These are phyloP conservation scores for Bergia puertoricense DNA, from an alignment of 92 coral and sea anemone genomes.

Conservation along the genomic window DNA sequence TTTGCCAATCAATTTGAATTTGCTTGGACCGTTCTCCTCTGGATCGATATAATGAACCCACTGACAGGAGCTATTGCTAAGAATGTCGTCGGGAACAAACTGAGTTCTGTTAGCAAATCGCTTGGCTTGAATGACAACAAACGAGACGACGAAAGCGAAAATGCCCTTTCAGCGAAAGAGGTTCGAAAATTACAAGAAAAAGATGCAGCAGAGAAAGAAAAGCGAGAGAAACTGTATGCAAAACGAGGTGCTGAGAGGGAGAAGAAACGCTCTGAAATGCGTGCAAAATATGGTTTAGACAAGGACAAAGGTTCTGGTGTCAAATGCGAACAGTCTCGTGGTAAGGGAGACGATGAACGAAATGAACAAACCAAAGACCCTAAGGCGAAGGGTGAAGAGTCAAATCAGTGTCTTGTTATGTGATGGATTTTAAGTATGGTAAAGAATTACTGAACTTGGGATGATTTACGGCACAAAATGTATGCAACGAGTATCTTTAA, in stretches of 20 bases:
- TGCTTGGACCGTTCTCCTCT: background rate
- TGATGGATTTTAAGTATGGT: background rate
- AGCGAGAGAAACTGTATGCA: conserved; percentile 12
- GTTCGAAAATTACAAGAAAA: conserved; percentile 38
- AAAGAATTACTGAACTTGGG: background rate
- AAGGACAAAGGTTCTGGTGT: conserved; percentile 21
- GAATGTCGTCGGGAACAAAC: conserved; percentile 33
- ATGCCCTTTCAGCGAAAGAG: conserved; percentile 27
- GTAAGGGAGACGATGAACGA: conserved; percentile 5
- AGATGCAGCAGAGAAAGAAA: conserved; percentile 38
- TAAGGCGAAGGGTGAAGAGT: conserved; percentile 18
- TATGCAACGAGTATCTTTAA: background rate
- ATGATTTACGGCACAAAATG: background rate
- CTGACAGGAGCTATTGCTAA: conserved; percentile 35
- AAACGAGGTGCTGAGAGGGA: conserved; percentile 32
- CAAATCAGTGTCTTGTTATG: conserved; percentile 36
- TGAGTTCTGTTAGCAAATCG: conserved; percentile 31
- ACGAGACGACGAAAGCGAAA: conserved; percentile 1
- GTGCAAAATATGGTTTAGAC: conserved; percentile 36
- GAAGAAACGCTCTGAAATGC: conserved; percentile 39
- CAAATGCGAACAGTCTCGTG: background rate
- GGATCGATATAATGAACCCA: conserved; percentile 27
- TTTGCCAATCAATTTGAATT: background rate
- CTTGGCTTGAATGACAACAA: conserved; percentile 24
- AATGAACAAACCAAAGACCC: conserved; percentile 15